These are phyloP conservation scores for Notolepis coatsorum DNA, from an alignment of 2,797 vertebrate genomes.

Conservation along the genomic window DNA sequence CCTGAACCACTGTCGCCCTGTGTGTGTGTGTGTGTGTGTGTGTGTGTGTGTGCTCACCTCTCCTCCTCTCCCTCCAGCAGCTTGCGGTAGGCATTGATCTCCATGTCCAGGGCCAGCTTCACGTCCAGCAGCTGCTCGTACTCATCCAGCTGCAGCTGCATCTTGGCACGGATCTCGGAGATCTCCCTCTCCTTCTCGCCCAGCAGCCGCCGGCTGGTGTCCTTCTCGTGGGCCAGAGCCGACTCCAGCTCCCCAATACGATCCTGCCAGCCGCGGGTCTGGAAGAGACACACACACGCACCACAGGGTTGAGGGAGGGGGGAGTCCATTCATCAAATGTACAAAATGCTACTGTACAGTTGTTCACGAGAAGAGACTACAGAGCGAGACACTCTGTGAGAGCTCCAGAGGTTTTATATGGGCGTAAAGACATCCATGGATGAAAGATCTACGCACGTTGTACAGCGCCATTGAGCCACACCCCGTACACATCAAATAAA, in stretches of 20 bases:
- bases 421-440: no score
- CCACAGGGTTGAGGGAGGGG: neutral
- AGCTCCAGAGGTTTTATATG: no score
- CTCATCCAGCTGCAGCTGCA: slow-evolving; percentile 89
- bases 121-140: slow-evolving; percentile 93
- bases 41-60: slow-evolving; percentile 75
- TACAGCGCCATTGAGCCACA: no score
- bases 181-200: slow-evolving; percentile 87
- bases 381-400: no score
- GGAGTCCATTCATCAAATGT: no score
- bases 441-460: no score
- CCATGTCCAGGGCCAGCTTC: slow-evolving; percentile 93
- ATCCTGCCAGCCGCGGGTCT: slow-evolving; percentile 88
- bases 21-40: neutral
- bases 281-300: no score
- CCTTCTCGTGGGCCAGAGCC: slow-evolving; percentile 83
- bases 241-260: slow-evolving; percentile 87
- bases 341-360: no score
- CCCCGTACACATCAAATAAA: no score
- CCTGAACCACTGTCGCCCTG: no score
- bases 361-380: no score
- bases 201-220: slow-evolving; percentile 77
- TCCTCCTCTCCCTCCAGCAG: slow-evolving; percentile 94
- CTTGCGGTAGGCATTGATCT: slow-evolving; percentile 92
- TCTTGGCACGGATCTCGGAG: slow-evolving; percentile 81